Evolutionary conservation across 2,797 vertebrate genomes (phyloP), one percentile per base, ranked within the genome.

Genomic region (Heteromormyrus szaboi): DNA sequence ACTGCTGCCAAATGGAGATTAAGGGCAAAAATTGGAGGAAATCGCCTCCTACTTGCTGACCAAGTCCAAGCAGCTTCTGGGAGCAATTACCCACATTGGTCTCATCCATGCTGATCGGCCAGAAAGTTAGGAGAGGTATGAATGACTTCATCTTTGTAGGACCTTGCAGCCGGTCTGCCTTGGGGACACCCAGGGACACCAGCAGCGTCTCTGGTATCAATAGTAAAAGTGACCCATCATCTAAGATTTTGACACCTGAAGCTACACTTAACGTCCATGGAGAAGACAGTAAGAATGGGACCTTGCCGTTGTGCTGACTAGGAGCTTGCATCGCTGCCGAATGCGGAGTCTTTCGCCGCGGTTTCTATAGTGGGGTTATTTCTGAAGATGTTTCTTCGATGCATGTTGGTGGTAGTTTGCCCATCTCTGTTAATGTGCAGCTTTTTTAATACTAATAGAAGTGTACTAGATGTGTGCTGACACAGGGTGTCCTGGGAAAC

Each of bases 1-100:
- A 59, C 44, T 17, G 53, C 81, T 85, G 56, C 22, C 56, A 85
- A 89, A 85, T 87, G 59, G 81, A 79, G 79, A 88, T 88, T 88
- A 88, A 53, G 50, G 19, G 59, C 29, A 79, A 37, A 84, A 81
- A 8, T 65, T 56, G 41, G 59, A 37, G 22, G 17, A 88, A 84
- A 89, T 85, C 37, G 46, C 83, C 46, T 65, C 4, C 33, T 68
- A 48, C 59, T 72, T 62, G 81, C 83, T 68, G 88, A 51, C 88
- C 17, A 84, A 56, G n/a, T 48, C 17, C 22, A 19, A 56, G 25
- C 5, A 46, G 59, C 33, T 46, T 87, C 37, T 48, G 1, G 86
- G 33, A 85, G 41, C 56, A 46, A 51, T 68, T 89, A 51, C 37
- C 85, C 22, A 65, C 79, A 25, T 89, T 50, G 56, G 83, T 88